A percentile compares a stretch with the other conserved stretches of the same genome.
Conservation (phyloP, 23 tunicate species). For the Clavelina lepadiformis region DNA sequence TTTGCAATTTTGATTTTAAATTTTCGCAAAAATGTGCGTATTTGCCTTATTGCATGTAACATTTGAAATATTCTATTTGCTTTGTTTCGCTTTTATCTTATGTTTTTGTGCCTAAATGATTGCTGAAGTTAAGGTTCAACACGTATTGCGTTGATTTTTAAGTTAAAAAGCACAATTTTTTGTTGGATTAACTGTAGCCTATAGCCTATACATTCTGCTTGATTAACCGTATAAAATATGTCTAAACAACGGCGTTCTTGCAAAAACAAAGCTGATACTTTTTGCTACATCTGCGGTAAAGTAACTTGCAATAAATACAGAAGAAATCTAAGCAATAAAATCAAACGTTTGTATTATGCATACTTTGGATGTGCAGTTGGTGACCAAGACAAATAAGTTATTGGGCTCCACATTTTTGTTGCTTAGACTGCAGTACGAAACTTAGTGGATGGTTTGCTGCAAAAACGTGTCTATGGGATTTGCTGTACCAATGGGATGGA, state of each 20-base stretch:
- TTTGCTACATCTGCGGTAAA: conserved; percentile 33
- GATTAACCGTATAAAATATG: too few species aligned
- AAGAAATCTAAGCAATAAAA: conserved; percentile 7
- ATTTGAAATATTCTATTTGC: too few species aligned
- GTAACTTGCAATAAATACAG: conserved; percentile 6
- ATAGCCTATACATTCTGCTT: too few species aligned
- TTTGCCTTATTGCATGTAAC: too few species aligned
- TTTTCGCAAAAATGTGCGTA: too few species aligned
- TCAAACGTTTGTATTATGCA: conserved; percentile 29
- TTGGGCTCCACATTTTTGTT: conserved; percentile 31
- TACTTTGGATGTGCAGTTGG: conserved; percentile 41
- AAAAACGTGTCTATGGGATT: conserved; percentile 27
- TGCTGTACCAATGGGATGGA: conserved; percentile 30
- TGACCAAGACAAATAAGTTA: conserved; percentile 33
- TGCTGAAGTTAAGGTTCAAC: too few species aligned
- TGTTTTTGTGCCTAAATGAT: too few species aligned
- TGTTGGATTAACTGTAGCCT: too few species aligned
- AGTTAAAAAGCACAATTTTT: too few species aligned
- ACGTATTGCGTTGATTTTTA: too few species aligned
- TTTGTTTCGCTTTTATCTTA: too few species aligned
- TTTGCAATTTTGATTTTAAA: too few species aligned
- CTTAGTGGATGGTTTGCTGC: conserved; percentile 25
- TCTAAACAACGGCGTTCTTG: conserved; percentile 20
- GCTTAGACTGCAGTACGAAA: conserved; percentile 19
- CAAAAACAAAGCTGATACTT: conserved; percentile 19